Evolutionary conservation across 1,140 invertebrate species (phyloP), one percentile per base, ranked within the genome.

Genomic region (Drosophila orosa): DNA sequence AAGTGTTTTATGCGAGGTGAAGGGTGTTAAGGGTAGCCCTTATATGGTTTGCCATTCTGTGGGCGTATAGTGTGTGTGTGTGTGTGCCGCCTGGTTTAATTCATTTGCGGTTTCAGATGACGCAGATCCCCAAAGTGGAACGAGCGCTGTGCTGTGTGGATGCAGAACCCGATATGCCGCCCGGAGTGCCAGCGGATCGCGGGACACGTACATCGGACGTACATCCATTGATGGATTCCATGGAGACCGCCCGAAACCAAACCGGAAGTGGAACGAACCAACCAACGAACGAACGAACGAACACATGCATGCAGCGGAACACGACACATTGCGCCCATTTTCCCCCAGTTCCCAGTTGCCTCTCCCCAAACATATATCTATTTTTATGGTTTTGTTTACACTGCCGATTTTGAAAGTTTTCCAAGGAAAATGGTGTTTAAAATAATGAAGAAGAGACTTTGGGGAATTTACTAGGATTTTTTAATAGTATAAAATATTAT

Each of bases 41-140:
- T 75, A 44, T 75, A 75, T 75, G 73, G 61, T 66, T 54, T 54
- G 62, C 72, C 47, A 75, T 67, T 75, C 54, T 50, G 73, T 58
- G 50, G 67, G 67, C 40, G 67, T 47, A 50, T 31, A 35, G 35
- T 27, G 17, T 29, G n/a, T 50, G 13, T 27, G 35, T 17, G 39
- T 42, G 66, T 50, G 24, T 42, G 57, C 42, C 50, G 56, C 48
- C 40, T 74, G 73, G 37, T 31, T 66, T 75, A 74, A 65, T 75
- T 75, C 61, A 74, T 75, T 75, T 75, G 60, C 65, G 73, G 72
- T 65, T 66, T 66, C 40, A 67, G 59, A 65, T 75, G 73, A 75
- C 73, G 72, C 72, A 75, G 72, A 66, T 75, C 73, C 72, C 73
- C 59, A 66, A 75, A 75, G 72, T 66, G 73, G 73, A 75, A 75